Percentiles rank a stretch among this genome's conserved stretches.
phyloP scores from a whole-genome alignment of 1,140 invertebrate species.

The Phymorhynchus buccinoides region DNA sequence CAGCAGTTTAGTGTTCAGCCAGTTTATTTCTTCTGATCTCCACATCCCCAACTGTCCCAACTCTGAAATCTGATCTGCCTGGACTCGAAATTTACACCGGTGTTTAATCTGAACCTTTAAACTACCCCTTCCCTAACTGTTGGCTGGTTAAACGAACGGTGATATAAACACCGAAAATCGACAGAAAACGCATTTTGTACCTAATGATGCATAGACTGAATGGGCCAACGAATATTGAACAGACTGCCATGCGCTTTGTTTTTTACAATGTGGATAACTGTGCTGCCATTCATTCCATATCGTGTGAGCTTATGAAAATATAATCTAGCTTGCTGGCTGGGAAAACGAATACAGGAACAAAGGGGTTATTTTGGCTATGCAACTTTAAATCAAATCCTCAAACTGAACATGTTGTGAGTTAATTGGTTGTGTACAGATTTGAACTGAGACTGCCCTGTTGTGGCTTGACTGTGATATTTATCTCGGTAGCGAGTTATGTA shows the following conservation, averaged over 20 bases:
- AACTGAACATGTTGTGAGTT: no score
- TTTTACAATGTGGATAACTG: background rate
- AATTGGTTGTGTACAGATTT: no score
- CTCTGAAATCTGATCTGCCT: background rate
- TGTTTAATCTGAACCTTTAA: background rate
- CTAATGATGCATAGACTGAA: no score
- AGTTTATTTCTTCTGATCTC: background rate
- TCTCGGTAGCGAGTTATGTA: background rate
- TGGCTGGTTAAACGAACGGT: no score
- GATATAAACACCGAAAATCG: no score
- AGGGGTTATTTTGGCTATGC: background rate
- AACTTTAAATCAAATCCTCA: background rate
- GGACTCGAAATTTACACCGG: background rate
- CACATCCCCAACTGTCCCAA: background rate
- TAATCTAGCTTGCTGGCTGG: background rate
- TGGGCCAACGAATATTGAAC: background rate
- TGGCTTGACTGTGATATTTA: constrained; percentile 1
- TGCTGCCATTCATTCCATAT: constrained; percentile 2
- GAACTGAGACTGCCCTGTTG: background rate
- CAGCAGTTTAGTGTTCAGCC: background rate
- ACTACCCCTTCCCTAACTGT: no score
- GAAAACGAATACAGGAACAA: background rate
- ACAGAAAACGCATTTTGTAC: no score
- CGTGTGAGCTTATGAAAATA: no score
- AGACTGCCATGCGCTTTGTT: background rate